These are phyloP conservation scores for Rhopalosiphum maidis DNA, from an alignment of 1,140 invertebrate species.

Conservation along the genomic window DNA sequence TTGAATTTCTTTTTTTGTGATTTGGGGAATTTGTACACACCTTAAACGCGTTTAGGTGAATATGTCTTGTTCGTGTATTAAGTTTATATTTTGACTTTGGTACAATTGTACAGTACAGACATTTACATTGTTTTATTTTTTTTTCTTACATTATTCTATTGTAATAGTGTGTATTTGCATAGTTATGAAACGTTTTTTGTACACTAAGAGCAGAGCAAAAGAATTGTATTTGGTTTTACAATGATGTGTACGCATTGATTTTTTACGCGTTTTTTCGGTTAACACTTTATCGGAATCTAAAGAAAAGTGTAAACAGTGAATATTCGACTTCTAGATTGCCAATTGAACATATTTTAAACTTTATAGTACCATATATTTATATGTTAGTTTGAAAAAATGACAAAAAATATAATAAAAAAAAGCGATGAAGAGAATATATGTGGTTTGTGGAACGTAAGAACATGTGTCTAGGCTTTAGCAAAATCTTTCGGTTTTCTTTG, in stretches of 20 bases:
- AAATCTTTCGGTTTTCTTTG: neutral
- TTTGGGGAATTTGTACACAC: neutral
- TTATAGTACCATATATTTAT: neutral
- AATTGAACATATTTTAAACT: neutral
- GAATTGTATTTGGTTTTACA: neutral
- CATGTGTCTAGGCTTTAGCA: neutral
- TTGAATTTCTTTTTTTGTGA: neutral
- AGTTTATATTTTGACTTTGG: neutral
- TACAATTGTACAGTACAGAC: neutral
- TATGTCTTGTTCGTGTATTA: neutral
- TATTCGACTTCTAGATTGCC: neutral
- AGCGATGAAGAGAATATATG: neutral
- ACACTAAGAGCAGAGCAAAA: neutral
- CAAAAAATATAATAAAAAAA: neutral
- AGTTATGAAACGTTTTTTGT: neutral
- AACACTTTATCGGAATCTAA: neutral
- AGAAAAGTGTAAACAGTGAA: neutral
- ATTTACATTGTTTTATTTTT: neutral
- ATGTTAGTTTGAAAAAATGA: neutral
- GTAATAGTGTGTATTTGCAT: neutral
- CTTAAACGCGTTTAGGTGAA: neutral
- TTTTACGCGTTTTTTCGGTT: neutral
- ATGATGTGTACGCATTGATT: neutral
- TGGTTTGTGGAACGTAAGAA: neutral
- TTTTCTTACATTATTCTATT: neutral